Evolutionary conservation across 2,888 invertebrate genomes (phyloP).

Genomic region (Phragmatobia fuliginosa): DNA sequence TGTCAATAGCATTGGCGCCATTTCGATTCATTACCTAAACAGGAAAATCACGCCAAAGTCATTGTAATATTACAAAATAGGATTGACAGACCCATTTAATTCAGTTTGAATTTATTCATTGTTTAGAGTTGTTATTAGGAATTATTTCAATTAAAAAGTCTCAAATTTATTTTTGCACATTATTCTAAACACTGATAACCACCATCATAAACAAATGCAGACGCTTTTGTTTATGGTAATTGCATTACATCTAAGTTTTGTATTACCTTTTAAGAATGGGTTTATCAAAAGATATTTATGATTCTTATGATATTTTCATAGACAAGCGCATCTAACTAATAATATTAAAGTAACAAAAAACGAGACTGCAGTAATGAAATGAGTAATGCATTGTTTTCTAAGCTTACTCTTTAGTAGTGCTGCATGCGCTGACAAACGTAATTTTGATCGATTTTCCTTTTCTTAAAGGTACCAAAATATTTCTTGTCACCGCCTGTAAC

Average conservation of each 20-base stretch:
- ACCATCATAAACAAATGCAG: too few relatives aligned
- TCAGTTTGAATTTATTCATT: slow-evolving; percentile 31
- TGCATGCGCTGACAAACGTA: too few relatives aligned
- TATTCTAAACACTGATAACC: not conserved
- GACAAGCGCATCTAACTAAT: not conserved
- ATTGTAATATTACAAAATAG: slow-evolving; percentile 43
- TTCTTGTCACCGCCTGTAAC: too few relatives aligned
- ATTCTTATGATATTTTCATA: not conserved
- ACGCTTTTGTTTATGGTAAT: not conserved
- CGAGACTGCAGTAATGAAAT: too few relatives aligned
- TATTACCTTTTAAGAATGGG: not conserved
- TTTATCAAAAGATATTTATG: not conserved
- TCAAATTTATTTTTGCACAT: not conserved
- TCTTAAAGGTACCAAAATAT: too few relatives aligned
- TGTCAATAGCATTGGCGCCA: slow-evolving; percentile 49
- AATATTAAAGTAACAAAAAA: too few relatives aligned
- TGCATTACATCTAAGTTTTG: not conserved
- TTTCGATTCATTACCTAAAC: slow-evolving; percentile 48
- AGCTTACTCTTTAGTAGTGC: too few relatives aligned
- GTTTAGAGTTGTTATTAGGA: slow-evolving; percentile 17
- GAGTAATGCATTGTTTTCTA: too few relatives aligned
- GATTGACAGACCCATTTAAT: slow-evolving; percentile 35
- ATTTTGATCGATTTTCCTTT: too few relatives aligned
- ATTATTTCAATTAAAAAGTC: not conserved
- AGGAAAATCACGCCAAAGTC: slow-evolving; percentile 42